phyloP scores from a whole-genome alignment of 2,888 invertebrate species.

The Xestia c-nigrum region DNA sequence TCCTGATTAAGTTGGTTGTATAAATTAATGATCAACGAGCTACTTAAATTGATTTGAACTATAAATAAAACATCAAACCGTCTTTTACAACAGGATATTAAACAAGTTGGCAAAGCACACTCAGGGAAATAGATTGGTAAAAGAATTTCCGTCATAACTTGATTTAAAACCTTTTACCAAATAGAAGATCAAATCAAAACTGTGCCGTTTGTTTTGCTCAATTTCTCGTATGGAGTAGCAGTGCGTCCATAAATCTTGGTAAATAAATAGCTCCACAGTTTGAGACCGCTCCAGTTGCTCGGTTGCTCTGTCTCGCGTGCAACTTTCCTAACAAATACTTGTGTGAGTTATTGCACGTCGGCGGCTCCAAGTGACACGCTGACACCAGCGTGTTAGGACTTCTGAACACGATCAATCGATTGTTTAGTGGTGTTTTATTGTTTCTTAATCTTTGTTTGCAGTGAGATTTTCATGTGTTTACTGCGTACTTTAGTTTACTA shows the following conservation, averaged over 20 bases:
- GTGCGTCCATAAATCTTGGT: constrained; percentile 59
- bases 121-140: constrained; percentile 17
- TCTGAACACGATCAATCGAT: constrained; percentile 25
- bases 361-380: constrained; percentile 44
- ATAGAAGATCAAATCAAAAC: constrained; percentile 45
- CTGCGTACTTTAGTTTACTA: not conserved
- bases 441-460: constrained; percentile 2
- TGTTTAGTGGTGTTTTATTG: constrained; percentile 27
- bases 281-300: constrained; percentile 58
- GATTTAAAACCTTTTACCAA: constrained; percentile 48
- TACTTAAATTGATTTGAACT: not conserved
- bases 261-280: constrained; percentile 66
- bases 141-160: constrained; percentile 41
- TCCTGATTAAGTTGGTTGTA: not conserved
- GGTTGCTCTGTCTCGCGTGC: constrained; percentile 54
- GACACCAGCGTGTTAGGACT: constrained; percentile 42
- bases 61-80: not conserved
- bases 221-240: constrained; percentile 42
- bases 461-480: not conserved
- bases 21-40: not conserved
- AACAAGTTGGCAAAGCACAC: constrained; percentile 11
- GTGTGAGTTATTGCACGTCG: constrained; percentile 64
- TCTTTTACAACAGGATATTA: constrained; percentile 13
- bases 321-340: constrained; percentile 68
- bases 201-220: constrained; percentile 52